These are phyloP conservation scores for Hymenopus coronatus DNA, from an alignment of 2,888 invertebrate species.

Conservation along the genomic window DNA sequence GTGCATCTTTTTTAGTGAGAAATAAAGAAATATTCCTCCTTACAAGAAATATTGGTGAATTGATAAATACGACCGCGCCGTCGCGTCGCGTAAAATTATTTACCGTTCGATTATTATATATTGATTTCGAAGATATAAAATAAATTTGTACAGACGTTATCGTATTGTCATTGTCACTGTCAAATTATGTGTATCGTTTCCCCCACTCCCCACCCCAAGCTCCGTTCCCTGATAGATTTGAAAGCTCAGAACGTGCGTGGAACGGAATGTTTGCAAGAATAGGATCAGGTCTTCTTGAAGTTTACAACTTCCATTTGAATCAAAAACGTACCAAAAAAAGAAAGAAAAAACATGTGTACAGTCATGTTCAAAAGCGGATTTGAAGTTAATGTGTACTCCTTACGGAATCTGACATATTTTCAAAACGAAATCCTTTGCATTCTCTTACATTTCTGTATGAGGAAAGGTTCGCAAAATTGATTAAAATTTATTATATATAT, in stretches of 20 bases:
- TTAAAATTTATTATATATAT: background rate
- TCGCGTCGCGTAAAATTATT: background rate
- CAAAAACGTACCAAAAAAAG: background rate
- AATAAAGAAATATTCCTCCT: background rate
- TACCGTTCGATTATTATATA: background rate
- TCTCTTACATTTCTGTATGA: too few relatives aligned
- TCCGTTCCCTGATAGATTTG: background rate
- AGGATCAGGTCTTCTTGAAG: background rate
- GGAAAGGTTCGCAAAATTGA: too few relatives aligned
- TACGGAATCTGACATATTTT: background rate
- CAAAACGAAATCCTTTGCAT: background rate
- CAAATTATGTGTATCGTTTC: slow-evolving; percentile 25
- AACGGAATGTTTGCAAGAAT: background rate
- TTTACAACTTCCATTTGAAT: background rate
- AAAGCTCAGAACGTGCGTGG: background rate
- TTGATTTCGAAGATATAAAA: background rate
- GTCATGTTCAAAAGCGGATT: background rate
- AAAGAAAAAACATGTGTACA: background rate
- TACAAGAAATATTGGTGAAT: background rate
- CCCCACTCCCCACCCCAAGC: background rate
- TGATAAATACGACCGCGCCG: background rate
- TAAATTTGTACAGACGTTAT: slow-evolving; percentile 25
- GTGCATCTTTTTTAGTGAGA: slow-evolving; percentile 25
- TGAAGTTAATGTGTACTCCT: background rate
- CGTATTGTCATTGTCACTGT: slow-evolving; percentile 25